Evolutionary conservation across 2,113 vertebrate species (phyloP).

Genomic region (Rhinolophus ferrumequinum): DNA sequence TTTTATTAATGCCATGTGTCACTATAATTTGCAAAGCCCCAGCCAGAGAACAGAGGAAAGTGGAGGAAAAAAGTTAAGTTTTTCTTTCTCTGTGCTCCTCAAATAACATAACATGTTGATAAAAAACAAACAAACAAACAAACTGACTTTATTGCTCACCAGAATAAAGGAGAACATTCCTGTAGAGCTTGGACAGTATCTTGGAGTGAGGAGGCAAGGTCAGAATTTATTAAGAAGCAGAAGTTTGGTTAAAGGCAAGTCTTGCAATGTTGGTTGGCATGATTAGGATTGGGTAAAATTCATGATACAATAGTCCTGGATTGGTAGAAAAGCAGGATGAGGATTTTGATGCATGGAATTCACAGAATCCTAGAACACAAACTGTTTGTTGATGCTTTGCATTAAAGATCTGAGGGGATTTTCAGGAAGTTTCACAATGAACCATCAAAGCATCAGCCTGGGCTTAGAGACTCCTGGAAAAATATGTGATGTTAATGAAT

Average conservation of each 20-base stretch:
- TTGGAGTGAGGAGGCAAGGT: neutral
- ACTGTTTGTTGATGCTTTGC: neutral
- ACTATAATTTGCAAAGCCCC: neutral
- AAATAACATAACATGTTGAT: neutral
- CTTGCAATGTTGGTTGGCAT: neutral
- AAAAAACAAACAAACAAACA: neutral
- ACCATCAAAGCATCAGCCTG: neutral
- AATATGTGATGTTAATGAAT: neutral
- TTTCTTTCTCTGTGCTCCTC: neutral
- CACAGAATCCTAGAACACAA: neutral
- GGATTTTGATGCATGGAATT: neutral
- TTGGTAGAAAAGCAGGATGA: neutral
- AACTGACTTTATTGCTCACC: neutral
- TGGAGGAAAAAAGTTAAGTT: neutral
- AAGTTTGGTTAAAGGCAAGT: neutral
- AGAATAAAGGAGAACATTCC: neutral
- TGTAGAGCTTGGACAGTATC: fast-evolving
- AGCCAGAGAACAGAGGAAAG: neutral
- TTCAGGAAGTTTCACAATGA: neutral
- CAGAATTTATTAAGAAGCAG: neutral
- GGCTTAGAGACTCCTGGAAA: neutral
- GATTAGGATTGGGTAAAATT: neutral
- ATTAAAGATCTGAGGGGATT: neutral
- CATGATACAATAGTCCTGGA: neutral
- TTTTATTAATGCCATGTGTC: neutral